Percentiles rank a stretch among this genome's conserved stretches.
Evolutionary conservation across 2,888 invertebrate species (phyloP).

Genomic region (Epistrophe eligans): DNA sequence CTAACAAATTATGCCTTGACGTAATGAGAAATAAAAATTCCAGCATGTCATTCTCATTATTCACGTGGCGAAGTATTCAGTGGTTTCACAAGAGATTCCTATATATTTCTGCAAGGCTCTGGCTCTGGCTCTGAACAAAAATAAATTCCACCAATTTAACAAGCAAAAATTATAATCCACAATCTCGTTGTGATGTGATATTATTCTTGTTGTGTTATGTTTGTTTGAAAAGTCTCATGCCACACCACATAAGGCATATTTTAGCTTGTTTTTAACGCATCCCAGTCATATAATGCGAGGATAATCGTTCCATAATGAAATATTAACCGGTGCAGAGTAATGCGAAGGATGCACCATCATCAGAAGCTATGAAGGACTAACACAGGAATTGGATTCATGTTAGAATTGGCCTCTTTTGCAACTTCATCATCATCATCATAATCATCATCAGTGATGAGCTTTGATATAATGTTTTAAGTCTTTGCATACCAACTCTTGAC

Average conservation of each 20-base stretch:
- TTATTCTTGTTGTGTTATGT: background rate
- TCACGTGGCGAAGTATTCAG: constrained; percentile 26
- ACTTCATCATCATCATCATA: constrained; percentile 25
- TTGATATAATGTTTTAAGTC: constrained; percentile 37
- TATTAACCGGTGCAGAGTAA: constrained; percentile 58
- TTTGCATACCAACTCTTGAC: constrained; percentile 39
- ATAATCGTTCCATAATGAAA: constrained; percentile 67
- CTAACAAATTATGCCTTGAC: background rate
- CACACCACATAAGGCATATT: background rate
- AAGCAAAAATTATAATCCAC: constrained; percentile 42
- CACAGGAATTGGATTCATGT: constrained; percentile 42
- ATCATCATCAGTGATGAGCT: constrained; percentile 8
- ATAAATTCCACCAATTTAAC: constrained; percentile 52
- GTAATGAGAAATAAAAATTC: constrained; percentile 26
- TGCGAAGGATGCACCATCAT: constrained; percentile 28
- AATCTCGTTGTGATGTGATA: constrained; percentile 6
- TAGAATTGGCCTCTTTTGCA: constrained; percentile 40
- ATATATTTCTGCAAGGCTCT: background rate
- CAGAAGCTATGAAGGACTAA: background rate
- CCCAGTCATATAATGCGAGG: constrained; percentile 52
- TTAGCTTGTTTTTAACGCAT: constrained; percentile 29
- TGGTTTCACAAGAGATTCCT: constrained; percentile 39
- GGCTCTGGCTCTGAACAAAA: constrained; percentile 6
- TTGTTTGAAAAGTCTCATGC: background rate
- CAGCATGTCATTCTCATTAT: background rate